phyloP scores from a whole-genome alignment of 2,113 vertebrate genomes.

The Circaetus gallicus region DNA sequence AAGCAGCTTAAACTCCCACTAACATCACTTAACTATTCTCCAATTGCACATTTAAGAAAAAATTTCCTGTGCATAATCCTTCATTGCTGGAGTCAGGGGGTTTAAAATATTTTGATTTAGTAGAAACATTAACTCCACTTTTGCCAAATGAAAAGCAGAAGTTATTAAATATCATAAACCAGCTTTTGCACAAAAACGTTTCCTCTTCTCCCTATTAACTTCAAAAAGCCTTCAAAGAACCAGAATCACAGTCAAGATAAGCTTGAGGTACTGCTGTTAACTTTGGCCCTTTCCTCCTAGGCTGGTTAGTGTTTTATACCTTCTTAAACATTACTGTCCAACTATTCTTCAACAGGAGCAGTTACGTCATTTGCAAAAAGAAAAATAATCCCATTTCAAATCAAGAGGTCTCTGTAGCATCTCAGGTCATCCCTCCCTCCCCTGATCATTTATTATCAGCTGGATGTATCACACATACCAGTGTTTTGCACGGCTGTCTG shows the following conservation, averaged over 20 bases:
- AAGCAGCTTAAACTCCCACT: background rate
- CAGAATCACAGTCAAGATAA: background rate
- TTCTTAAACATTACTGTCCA: background rate
- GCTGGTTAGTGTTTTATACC: background rate
- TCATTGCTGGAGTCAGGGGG: background rate
- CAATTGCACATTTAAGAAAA: background rate
- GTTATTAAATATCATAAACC: background rate
- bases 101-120: background rate
- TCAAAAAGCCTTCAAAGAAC: background rate
- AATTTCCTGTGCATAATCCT: background rate
- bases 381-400: background rate
- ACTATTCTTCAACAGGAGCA: background rate
- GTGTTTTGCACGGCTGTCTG: accelerated
- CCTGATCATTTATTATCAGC: background rate
- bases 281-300: background rate
- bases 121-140: background rate
- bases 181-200: background rate
- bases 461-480: accelerated
- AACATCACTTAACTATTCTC: background rate
- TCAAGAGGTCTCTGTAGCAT: background rate
- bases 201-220: background rate
- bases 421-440: background rate
- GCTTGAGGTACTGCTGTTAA: background rate
- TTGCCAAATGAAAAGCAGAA: background rate
- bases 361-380: background rate